These are phyloP conservation scores for Euzophera pinguis DNA, from an alignment of 2,888 invertebrate species.

Conservation along the genomic window DNA sequence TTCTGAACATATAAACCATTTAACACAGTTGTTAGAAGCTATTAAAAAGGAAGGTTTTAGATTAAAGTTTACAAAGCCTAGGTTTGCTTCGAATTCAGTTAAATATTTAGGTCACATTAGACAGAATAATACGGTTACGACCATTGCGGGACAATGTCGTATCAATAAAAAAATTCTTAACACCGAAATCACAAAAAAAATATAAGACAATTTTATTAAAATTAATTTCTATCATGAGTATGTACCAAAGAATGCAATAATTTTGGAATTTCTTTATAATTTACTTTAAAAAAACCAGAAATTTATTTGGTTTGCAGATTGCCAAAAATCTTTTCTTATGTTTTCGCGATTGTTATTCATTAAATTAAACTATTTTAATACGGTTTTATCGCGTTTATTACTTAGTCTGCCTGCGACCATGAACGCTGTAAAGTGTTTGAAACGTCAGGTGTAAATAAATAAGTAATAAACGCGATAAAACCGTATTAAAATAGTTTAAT, in stretches of 20 bases:
- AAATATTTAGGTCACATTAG: conserved; percentile 24
- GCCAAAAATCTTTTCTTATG: too few relatives aligned
- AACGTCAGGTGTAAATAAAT: too few relatives aligned
- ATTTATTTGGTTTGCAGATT: background rate
- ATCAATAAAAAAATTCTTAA: conserved; percentile 5
- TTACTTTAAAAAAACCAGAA: conserved; percentile 11
- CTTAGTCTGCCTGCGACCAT: too few relatives aligned
- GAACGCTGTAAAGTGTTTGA: too few relatives aligned
- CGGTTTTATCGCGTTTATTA: too few relatives aligned
- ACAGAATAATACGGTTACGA: conserved; percentile 20
- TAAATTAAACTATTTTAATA: too few relatives aligned
- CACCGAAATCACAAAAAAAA: conserved; percentile 28
- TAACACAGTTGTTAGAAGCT: conserved; percentile 22
- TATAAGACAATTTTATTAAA: conserved; percentile 28
- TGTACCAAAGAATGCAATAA: conserved; percentile 22
- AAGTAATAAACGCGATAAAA: too few relatives aligned
- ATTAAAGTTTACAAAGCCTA: conserved; percentile 25
- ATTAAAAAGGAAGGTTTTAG: conserved; percentile 23
- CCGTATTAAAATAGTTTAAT: too few relatives aligned
- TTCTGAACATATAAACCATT: conserved; percentile 24
- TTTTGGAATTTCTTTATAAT: conserved; percentile 1
- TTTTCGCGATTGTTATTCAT: too few relatives aligned
- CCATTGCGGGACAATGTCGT: conserved; percentile 18
- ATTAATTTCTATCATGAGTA: conserved; percentile 26
- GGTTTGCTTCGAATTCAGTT: conserved; percentile 17